Base-by-base conservation (phyloP, 2,113 vertebrate species). In the Megaleporinus macrocephalus region DNA sequence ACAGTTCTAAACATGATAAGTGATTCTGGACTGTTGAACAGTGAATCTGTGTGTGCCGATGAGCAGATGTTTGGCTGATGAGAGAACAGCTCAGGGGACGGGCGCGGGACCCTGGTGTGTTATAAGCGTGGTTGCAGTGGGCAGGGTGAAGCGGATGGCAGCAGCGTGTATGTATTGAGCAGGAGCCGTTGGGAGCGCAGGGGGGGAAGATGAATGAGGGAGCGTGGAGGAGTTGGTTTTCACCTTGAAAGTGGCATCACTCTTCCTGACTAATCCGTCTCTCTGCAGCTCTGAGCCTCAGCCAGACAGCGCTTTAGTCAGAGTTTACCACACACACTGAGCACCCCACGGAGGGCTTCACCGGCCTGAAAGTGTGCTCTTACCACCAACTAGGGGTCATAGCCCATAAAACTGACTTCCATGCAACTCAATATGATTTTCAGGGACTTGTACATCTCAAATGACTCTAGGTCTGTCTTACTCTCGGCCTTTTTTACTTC, bases 231-330 rank as follows among this genome's bases (percentile, higher is more conserved):
- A 89, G 87, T 91, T 91, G 74, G 89, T 93, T 92, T 91, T 92
- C 89, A 92, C 90, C 90, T 90, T 87, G 88, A 90, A 88, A 88
- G 87, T 83, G 44, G 71, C 88, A 92, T 93, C 89, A 83, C 72
- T 93, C 90, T 90, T 90, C 80, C 81, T 90, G 90, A 93, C 88
- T 89, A 90, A 92, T 92, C 88, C 74, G 80, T 75, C 80, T 84
- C 84, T 82, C 77, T 30, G 69, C 89, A 74, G 59, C 41, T 74
- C 61, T 69, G 78, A 69, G 78, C 73, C 33, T 73, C 22, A 82
- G 83, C 83, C 85, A 84, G 78, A 82, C 81, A 57, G 82, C 41
- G 9, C 27, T 51, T 77, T 79, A 84, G 63, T 76, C 81, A 79
- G 82, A 85, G 80, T 69, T 36, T 44, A 80, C 73, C 53, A 44